Conservation (phyloP, 2,113 vertebrate genomes). For the Sardina pilchardus region DNA sequence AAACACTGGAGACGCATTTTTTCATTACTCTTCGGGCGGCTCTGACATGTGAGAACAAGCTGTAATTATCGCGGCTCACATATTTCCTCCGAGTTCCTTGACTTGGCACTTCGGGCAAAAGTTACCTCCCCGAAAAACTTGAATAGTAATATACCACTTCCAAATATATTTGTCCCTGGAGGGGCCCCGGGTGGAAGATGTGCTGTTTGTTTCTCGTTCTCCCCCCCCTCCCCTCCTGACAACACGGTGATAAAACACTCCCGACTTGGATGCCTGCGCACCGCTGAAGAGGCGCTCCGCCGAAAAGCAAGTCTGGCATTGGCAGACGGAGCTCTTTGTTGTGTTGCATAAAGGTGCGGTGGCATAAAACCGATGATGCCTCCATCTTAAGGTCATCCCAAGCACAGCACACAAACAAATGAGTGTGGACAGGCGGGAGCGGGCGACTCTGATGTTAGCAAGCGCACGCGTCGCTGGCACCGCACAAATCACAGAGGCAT, state of each 20-base stretch:
- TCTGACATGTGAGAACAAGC: constrained; percentile 34
- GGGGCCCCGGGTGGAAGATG: background rate
- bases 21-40: constrained; percentile 34
- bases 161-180: background rate
- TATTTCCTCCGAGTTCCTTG: constrained; percentile 6
- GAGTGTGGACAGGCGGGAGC: background rate
- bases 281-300: background rate
- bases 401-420: constrained; percentile 20
- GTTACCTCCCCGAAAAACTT: background rate
- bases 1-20: constrained; percentile 39
- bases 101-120: constrained; percentile 10
- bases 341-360: background rate
- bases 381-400: constrained; percentile 38
- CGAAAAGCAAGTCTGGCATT: background rate
- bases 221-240: background rate
- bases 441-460: background rate
- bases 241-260: background rate
- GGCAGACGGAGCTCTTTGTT: background rate
- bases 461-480: background rate
- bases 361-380: background rate
- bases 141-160: background rate
- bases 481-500: background rate
- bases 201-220: constrained; percentile 1
- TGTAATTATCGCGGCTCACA: constrained; percentile 41
- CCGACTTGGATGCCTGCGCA: background rate